Percentiles rank a stretch among this genome's conserved stretches.
Evolutionary conservation across 2,797 vertebrate species (phyloP).

Genomic region (Vireo griseus): DNA sequence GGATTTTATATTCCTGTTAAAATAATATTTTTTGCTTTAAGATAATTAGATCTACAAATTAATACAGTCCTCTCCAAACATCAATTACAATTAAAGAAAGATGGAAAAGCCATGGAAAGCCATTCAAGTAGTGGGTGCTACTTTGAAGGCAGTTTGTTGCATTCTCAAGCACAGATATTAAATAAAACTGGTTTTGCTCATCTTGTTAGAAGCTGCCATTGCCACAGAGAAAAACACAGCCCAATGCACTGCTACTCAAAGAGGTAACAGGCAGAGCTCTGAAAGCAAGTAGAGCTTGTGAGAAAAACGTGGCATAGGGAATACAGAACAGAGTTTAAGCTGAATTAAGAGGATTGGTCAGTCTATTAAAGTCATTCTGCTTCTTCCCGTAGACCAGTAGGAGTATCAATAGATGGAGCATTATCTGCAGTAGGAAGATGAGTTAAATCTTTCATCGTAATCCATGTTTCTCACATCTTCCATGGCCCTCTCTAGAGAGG

Average conservation of each 20-base stretch:
- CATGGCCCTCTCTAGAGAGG: neutral
- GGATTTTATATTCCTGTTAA: neutral
- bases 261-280: neutral
- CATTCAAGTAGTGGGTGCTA: neutral
- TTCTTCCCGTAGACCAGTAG: neutral
- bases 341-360: neutral
- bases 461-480: neutral
- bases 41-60: neutral
- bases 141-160: neutral
- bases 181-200: accelerated
- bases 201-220: neutral
- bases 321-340: accelerated
- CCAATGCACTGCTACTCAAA: neutral
- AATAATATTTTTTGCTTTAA: neutral
- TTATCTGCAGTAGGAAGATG: neutral
- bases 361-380: neutral
- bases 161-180: neutral
- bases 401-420: neutral
- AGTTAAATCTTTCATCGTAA: neutral
- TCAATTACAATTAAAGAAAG: neutral
- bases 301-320: neutral
- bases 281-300: neutral
- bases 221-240: neutral
- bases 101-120: neutral
- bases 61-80: neutral